Percentiles rank a stretch among this genome's conserved stretches.
Conservation (phyloP, 2,888 invertebrate genomes). For the Metopia argyrocephala region DNA sequence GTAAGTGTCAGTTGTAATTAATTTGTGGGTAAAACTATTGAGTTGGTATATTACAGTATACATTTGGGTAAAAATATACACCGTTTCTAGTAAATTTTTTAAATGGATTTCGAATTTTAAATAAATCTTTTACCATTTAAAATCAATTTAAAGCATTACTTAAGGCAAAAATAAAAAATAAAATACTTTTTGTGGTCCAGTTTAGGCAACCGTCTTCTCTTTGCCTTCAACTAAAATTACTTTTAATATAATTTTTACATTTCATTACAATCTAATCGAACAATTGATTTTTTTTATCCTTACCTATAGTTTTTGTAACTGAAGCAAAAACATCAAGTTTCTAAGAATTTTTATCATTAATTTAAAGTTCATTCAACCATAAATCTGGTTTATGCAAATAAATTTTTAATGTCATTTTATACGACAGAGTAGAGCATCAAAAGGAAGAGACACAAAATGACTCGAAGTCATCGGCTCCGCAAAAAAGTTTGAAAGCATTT, state of each 20-base stretch:
- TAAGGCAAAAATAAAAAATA: too few relatives aligned
- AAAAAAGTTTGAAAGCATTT: background rate
- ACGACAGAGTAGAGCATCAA: background rate
- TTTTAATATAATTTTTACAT: conserved; percentile 68
- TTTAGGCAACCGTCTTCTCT: background rate
- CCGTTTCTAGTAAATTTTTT: too few relatives aligned
- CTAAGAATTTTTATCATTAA: conserved; percentile 46
- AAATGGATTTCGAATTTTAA: too few relatives aligned
- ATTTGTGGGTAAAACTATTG: too few relatives aligned
- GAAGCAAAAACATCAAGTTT: background rate
- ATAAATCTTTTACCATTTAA: too few relatives aligned
- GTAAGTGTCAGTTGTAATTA: too few relatives aligned
- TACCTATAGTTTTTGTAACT: background rate
- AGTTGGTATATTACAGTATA: too few relatives aligned
- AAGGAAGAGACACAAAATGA: background rate
- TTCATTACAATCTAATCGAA: conserved; percentile 36
- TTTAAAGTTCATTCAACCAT: conserved; percentile 58
- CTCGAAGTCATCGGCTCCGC: background rate
- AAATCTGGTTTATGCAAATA: conserved; percentile 57
- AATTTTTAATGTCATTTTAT: conserved; percentile 44
- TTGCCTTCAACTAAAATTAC: background rate
- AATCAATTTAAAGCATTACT: too few relatives aligned
- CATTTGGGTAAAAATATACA: too few relatives aligned
- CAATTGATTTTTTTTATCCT: conserved; percentile 19
- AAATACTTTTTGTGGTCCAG: too few relatives aligned